Conservation (phyloP, 2,888 invertebrate genomes). For the Acrobasis consociella region DNA sequence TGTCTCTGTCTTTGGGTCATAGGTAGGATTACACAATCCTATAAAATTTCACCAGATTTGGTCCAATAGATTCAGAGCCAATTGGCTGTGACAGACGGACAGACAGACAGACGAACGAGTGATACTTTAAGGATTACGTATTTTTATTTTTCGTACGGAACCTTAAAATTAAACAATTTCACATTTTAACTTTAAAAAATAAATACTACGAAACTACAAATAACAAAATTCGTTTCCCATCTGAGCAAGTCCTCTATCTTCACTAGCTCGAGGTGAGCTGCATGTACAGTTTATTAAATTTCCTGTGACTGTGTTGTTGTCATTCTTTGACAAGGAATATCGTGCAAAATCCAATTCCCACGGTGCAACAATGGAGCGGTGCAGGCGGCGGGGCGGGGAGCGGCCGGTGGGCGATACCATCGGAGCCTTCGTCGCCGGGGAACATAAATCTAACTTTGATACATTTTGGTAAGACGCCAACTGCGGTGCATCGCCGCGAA, state of each 20-base stretch:
- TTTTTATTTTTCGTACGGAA: too few species aligned
- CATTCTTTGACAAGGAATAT: slow-evolving; percentile 45
- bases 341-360: slow-evolving; percentile 59
- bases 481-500: slow-evolving; percentile 49
- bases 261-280: slow-evolving; percentile 14
- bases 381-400: slow-evolving; percentile 38
- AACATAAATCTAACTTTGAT: slow-evolving; percentile 80
- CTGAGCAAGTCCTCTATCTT: slow-evolving; percentile 10
- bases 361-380: slow-evolving; percentile 53
- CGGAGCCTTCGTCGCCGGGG: slow-evolving; percentile 69
- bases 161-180: too few species aligned
- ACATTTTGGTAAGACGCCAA: slow-evolving; percentile 80
- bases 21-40: too few species aligned
- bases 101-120: too few species aligned
- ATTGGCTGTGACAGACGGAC: too few species aligned
- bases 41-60: too few species aligned
- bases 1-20: too few species aligned
- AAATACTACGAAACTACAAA: neutral
- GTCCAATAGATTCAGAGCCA: too few species aligned
- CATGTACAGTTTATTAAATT: slow-evolving; percentile 38
- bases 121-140: too few species aligned
- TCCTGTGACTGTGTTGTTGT: slow-evolving; percentile 38
- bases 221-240: slow-evolving; percentile 16
- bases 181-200: too few species aligned
- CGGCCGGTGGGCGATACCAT: slow-evolving; percentile 61